Base-by-base conservation (phyloP, 2,113 vertebrate genomes). In the Arenaria interpres region DNA sequence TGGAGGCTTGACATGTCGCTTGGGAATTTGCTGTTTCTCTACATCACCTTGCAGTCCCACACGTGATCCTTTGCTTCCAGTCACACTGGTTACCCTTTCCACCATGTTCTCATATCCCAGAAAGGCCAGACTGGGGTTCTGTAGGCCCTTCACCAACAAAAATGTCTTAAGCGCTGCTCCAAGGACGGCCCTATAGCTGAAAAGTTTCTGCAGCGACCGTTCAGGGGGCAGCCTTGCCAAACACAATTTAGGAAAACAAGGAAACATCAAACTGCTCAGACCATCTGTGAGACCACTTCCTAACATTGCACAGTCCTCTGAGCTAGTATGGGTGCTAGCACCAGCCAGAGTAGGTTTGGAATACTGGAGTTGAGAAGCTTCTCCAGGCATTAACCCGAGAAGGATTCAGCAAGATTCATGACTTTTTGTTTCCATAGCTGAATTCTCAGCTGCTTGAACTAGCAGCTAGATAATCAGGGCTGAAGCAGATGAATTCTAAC, bases 1-100 rank as follows among this genome's bases (percentile, higher is more conserved):
- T 0, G 1, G 41, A 63, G 53, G 39, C 56, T 68, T 64, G 33
- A 72, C 39, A 12, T 0, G 0, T 15, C 46, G 56, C 79, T 78
- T 11, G 21, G 24, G 39, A 93, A n/a, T 96, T 85, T 1, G 1
- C 33, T 81, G 23, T 62, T 60, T 25, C 19, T 71, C 43, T 81
- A 24, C 6, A 27, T 54, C 37, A 33, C 23, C 25, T 78, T 27
- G 28, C 14, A 75, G 32, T 12, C 10, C 3, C 24, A 50, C 33
- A 22, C 16, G 16, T 0, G 1, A 39, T 56, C 28, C 14, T 75
- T 64, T 85, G 21, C 43, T 79, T 77, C 53, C 54, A 90, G 48
- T 32, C 54, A 8, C 5, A 8, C 24, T 18, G 24, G 9, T 30
- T 64, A 3, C 35, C 4, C 11, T 92, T 76, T 64, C 33, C n/a